phyloP scores from a whole-genome alignment of 1,140 invertebrate species.

The Drosophila quadrilineata region DNA sequence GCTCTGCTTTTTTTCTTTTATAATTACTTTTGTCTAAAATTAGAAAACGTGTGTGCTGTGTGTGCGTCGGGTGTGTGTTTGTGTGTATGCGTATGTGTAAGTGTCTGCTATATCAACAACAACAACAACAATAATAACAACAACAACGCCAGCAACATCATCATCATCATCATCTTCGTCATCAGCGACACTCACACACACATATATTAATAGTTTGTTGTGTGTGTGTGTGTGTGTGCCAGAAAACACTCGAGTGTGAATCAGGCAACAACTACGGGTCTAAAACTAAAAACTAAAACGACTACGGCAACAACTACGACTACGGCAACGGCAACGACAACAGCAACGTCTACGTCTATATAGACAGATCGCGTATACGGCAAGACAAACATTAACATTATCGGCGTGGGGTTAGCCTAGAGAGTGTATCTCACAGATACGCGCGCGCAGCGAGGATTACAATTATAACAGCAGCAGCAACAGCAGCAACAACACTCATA shows the following conservation, averaged over 20 bases:
- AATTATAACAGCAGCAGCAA: constrained; percentile 56
- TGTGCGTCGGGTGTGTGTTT: constrained; percentile 37
- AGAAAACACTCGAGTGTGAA: constrained; percentile 72
- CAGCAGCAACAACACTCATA: neutral
- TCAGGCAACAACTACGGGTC: constrained; percentile 56
- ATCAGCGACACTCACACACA: constrained; percentile 56
- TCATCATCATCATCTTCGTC: constrained; percentile 54
- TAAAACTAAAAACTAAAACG: no score
- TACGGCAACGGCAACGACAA: constrained; percentile 28
- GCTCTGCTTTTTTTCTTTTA: constrained; percentile 78
- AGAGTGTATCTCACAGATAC: constrained; percentile 53
- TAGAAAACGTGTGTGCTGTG: constrained; percentile 81
- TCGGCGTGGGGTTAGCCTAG: constrained; percentile 9
- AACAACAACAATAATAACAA: constrained; percentile 51
- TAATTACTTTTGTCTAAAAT: constrained; percentile 82
- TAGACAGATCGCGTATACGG: constrained; percentile 73
- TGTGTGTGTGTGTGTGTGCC: constrained; percentile 49
- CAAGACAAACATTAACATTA: constrained; percentile 69
- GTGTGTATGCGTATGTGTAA: constrained; percentile 1
- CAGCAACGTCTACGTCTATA: constrained; percentile 54
- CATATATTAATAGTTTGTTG: constrained; percentile 45
- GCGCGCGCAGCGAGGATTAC: constrained; percentile 67
- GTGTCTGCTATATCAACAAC: constrained; percentile 42
- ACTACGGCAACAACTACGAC: constrained; percentile 41
- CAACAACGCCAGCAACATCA: constrained; percentile 59